phyloP scores from a whole-genome alignment of 1,140 invertebrate species.

The Stegodyphus mimosarum region DNA sequence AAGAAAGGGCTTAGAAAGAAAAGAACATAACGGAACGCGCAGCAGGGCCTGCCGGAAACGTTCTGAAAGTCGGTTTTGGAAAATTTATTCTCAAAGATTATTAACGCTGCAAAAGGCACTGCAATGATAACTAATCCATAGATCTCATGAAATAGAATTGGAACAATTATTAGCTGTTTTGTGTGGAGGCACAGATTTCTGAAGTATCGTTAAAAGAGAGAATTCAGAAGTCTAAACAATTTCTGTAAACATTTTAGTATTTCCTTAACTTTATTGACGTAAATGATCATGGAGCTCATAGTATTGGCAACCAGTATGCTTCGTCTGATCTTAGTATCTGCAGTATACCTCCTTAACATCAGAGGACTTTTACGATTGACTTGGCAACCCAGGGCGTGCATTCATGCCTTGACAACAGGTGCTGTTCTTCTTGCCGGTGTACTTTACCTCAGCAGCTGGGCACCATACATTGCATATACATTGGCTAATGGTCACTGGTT shows the following conservation, averaged over 20 bases:
- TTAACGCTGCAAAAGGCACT: too few relatives aligned
- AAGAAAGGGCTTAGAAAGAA: not conserved
- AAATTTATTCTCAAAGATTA: too few relatives aligned
- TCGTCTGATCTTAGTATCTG: conserved; percentile 38
- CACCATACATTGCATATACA: conserved; percentile 60
- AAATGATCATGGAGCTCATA: conserved; percentile 45
- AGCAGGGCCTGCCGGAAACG: too few relatives aligned
- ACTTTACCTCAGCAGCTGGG: conserved; percentile 59
- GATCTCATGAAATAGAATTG: too few relatives aligned
- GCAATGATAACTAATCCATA: too few relatives aligned
- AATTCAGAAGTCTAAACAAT: too few relatives aligned
- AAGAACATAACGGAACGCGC: not conserved
- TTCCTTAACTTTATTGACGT: not conserved
- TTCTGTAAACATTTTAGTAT: too few relatives aligned
- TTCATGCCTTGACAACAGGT: conserved; percentile 49
- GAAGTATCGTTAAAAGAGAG: too few relatives aligned
- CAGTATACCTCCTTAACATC: conserved; percentile 53
- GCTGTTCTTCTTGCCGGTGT: conserved; percentile 49
- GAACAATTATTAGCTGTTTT: too few relatives aligned
- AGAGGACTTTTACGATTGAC: conserved; percentile 36
- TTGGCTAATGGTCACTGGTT: conserved; percentile 62
- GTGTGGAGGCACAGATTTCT: too few relatives aligned
- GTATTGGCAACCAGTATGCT: conserved; percentile 50
- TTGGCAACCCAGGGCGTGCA: conserved; percentile 38
- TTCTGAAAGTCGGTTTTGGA: too few relatives aligned